phyloP scores from a whole-genome alignment of 2,113 vertebrate genomes.

The Hippocampus guttulatus region DNA sequence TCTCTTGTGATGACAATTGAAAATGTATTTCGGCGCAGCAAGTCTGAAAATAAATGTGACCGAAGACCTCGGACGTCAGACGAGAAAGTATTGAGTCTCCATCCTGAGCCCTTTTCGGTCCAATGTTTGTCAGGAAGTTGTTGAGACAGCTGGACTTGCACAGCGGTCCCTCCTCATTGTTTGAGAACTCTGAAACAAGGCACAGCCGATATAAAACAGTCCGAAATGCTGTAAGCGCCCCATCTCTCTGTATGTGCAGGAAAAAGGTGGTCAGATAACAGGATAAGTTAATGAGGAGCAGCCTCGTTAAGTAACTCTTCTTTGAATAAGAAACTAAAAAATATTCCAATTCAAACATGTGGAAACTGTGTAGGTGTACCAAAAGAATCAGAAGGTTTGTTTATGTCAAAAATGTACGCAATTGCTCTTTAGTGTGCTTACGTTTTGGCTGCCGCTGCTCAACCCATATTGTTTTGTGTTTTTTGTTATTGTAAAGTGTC shows the following conservation, averaged over 20 bases:
- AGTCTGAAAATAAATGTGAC: slow-evolving; percentile 3
- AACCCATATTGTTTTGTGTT: no score
- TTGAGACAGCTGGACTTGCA: slow-evolving; percentile 50
- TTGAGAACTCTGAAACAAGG: slow-evolving; percentile 41
- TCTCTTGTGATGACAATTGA: background rate
- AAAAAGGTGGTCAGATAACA: slow-evolving; percentile 43
- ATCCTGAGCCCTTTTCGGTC: slow-evolving; percentile 31
- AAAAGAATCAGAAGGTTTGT: background rate
- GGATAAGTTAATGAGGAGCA: slow-evolving; percentile 31
- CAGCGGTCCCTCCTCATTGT: slow-evolving; percentile 54
- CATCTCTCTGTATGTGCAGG: slow-evolving; percentile 38
- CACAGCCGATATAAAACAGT: slow-evolving; percentile 32
- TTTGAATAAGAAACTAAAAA: no score
- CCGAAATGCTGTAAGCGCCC: slow-evolving; percentile 25
- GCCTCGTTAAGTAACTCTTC: background rate
- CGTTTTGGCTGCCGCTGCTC: no score
- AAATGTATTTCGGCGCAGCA: background rate
- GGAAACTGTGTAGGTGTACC: no score
- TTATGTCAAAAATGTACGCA: background rate
- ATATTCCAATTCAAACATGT: no score
- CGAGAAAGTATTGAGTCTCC: slow-evolving; percentile 17
- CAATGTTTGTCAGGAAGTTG: slow-evolving; percentile 48
- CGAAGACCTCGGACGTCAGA: background rate
- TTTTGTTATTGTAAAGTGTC: no score
- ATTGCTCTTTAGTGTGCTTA: background rate